Evolutionary conservation across 2,888 invertebrate species (phyloP).

Genomic region (Drosophila multiciliata): DNA sequence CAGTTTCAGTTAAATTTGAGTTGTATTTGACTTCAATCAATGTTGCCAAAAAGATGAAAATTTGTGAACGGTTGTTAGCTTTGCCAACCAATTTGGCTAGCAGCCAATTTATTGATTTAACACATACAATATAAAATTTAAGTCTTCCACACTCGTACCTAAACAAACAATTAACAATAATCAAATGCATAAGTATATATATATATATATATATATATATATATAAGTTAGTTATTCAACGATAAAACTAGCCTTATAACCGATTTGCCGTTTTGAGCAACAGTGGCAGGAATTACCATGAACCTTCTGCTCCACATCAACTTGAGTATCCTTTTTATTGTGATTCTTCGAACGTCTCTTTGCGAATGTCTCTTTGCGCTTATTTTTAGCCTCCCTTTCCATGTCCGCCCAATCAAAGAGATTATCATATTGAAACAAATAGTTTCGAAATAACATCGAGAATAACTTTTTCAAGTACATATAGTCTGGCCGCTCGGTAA

Average conservation of each 20-base stretch:
- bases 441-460: conserved; percentile 40
- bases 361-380: background rate
- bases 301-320: background rate
- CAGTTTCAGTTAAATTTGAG: background rate
- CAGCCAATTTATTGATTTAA: conserved; percentile 30
- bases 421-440: conserved; percentile 37
- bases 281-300: background rate
- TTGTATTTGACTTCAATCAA: background rate
- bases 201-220: background rate
- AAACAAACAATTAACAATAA: conserved; percentile 5
- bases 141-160: conserved; percentile 3
- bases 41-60: background rate
- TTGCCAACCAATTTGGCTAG: conserved; percentile 33
- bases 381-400: conserved; percentile 11
- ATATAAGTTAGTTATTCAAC: conserved; percentile 41
- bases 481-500: conserved; percentile 62
- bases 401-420: conserved; percentile 58
- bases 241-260: background rate
- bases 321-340: background rate
- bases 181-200: conserved; percentile 6
- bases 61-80: conserved; percentile 7
- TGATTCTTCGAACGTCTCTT: conserved; percentile 5
- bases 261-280: background rate
- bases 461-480: conserved; percentile 57
- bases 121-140: conserved; percentile 20